A percentile compares a stretch with the other conserved stretches of the same genome.
Conservation (phyloP, 2,888 invertebrate species). For the Megaustenia siamemsis region DNA sequence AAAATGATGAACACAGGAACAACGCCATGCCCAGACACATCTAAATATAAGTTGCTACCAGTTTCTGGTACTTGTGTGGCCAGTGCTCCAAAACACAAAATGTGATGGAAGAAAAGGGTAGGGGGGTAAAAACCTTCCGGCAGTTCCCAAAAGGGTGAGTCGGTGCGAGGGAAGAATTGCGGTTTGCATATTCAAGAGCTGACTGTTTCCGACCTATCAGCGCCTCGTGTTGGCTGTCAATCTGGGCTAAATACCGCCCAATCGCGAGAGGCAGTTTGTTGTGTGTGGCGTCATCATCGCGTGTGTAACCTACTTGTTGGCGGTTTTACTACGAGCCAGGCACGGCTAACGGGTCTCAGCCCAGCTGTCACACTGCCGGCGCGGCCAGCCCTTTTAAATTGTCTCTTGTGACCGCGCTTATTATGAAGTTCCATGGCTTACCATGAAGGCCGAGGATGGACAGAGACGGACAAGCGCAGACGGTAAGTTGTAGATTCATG, state of each 20-base stretch:
- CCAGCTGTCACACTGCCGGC: constrained; percentile 49
- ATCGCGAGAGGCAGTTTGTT: constrained; percentile 42
- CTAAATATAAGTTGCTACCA: too few relatives aligned
- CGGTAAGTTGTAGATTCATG: constrained; percentile 37
- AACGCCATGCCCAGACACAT: too few relatives aligned
- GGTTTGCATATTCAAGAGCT: constrained; percentile 50
- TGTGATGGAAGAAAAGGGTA: background rate
- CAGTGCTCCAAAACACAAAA: too few relatives aligned
- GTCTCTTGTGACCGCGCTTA: constrained; percentile 53
- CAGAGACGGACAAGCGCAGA: constrained; percentile 46
- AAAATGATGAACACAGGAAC: too few relatives aligned
- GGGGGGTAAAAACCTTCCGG: background rate
- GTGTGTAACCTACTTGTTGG: constrained; percentile 52
- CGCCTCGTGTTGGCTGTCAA: background rate
- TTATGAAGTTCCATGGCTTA: constrained; percentile 56
- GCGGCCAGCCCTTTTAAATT: constrained; percentile 42
- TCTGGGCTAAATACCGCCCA: constrained; percentile 7
- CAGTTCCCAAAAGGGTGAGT: constrained; percentile 35
- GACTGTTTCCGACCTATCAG: constrained; percentile 38
- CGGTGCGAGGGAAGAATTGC: constrained; percentile 52
- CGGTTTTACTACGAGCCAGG: constrained; percentile 48
- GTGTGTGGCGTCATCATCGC: constrained; percentile 39
- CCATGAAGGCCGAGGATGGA: constrained; percentile 52
- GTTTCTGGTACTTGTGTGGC: too few relatives aligned
- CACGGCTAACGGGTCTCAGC: constrained; percentile 47